Base-by-base conservation (phyloP, 2,888 invertebrate species). In the Clepsis dumicolana region DNA sequence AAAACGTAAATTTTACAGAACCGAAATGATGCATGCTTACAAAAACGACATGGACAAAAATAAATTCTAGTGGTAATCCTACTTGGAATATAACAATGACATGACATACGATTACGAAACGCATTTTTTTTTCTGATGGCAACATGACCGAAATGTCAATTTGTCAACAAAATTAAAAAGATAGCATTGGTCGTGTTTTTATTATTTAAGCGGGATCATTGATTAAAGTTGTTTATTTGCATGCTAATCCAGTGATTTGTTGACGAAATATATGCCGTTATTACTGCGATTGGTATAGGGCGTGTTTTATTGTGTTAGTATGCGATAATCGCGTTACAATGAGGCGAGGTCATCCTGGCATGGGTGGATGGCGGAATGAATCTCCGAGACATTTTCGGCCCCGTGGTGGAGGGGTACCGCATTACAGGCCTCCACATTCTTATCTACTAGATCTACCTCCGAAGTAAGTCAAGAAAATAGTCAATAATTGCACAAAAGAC, bases 261-360 rank as follows among this genome's bases (percentile, higher is more conserved):
- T 25, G 2, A 44, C 29, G 16, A 21, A 24, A 35, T 18, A 41
- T 35, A 72, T 65, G 71, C 70, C 41, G 57, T 63, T 63, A 56
- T n/a, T 70, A 65, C 35, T 65, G 53, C 52, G 69, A 67, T 70
- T 71, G 68, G 65, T 65, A 62, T 61, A 44, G 44, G n/a, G 48
- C 64, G 56, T 0, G 54, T 70, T 68, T 70, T 71, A 72, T 76
- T 70, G 68, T 74, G 71, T 65, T 75, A 85, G 74, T 80, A 88
- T 90, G 90, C 77, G 80, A 70, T 86, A 84, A 82, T 75, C 73
- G 73, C 81, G 73, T 71, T 80, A 89, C 77, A 77, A 93, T 93
- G 93, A 87, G 93, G 77, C 91, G 93, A 90, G 92, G 93, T 91
- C 93, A 91, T 79, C 77, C 85, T 75, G 84, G 86, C 76, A 82